Evolutionary conservation across 2,888 invertebrate genomes (phyloP).

Genomic region (Celastrina argiolus): DNA sequence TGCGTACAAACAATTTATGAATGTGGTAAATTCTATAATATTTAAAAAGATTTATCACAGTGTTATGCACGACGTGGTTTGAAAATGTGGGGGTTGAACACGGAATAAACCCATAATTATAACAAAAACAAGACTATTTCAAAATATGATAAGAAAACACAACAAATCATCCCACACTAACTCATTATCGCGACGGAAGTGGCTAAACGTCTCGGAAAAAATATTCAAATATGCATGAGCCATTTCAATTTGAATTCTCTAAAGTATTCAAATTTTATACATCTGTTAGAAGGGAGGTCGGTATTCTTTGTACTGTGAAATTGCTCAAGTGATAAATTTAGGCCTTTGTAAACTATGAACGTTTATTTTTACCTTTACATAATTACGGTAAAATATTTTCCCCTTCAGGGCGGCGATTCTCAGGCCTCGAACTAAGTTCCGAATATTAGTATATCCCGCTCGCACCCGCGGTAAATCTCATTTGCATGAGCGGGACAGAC

Average conservation of each 20-base stretch:
- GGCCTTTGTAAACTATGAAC: not conserved
- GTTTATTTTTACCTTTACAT: constrained; percentile 1
- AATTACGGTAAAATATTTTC: not conserved
- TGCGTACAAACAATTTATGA: no score
- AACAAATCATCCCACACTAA: not conserved
- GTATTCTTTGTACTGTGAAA: constrained; percentile 15
- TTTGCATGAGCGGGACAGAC: no score
- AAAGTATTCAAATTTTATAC: constrained; percentile 21
- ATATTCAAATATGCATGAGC: constrained; percentile 22
- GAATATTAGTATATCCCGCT: no score
- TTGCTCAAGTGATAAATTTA: not conserved
- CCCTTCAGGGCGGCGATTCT: no score
- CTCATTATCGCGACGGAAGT: constrained; percentile 15
- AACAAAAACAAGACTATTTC: not conserved
- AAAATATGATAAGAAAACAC: not conserved
- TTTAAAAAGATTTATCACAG: no score
- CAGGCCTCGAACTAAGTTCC: no score
- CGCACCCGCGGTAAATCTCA: no score
- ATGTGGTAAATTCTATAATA: no score
- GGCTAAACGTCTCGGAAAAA: constrained; percentile 20
- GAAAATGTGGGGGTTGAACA: no score
- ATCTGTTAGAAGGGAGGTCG: constrained; percentile 10
- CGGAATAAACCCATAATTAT: no score
- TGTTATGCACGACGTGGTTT: no score
- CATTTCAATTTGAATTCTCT: constrained; percentile 21